A percentile compares a stretch with the other conserved stretches of the same genome.
These are phyloP conservation scores for Hypanus sabinus DNA, from an alignment of 2,113 vertebrate genomes.

Conservation along the genomic window DNA sequence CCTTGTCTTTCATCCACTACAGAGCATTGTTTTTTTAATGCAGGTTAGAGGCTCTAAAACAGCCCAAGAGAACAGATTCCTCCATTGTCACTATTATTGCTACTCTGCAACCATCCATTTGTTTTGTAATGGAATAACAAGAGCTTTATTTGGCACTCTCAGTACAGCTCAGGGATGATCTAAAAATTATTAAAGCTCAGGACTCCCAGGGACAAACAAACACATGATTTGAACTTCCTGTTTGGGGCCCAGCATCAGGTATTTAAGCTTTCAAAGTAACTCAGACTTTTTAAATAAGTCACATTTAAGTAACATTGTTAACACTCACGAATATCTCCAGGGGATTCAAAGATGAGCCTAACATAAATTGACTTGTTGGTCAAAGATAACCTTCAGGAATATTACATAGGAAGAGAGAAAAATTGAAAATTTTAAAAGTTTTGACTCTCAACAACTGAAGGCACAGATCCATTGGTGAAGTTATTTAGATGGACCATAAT, in stretches of 20 bases:
- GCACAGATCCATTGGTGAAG: background rate
- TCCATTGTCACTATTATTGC: background rate
- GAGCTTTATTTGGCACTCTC: background rate
- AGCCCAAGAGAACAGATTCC: background rate
- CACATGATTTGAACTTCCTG: background rate
- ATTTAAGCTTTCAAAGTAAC: background rate
- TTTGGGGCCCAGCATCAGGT: background rate
- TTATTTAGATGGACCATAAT: background rate
- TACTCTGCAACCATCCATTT: background rate
- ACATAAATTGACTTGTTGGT: background rate
- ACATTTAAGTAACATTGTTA: background rate
- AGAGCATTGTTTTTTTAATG: background rate
- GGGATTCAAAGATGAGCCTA: background rate
- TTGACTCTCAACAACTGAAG: background rate
- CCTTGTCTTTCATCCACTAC: background rate
- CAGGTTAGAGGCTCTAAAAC: background rate
- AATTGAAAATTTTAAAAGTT: too few species aligned
- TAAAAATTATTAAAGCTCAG: background rate
- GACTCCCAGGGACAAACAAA: background rate
- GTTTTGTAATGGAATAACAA: background rate
- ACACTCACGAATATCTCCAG: background rate
- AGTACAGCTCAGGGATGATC: background rate
- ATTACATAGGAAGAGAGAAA: too few species aligned
- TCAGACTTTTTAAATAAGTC: background rate
- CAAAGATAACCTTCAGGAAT: background rate